Conservation (phyloP, 2,888 invertebrate genomes). For the Caenorhabditis uteleia region DNA sequence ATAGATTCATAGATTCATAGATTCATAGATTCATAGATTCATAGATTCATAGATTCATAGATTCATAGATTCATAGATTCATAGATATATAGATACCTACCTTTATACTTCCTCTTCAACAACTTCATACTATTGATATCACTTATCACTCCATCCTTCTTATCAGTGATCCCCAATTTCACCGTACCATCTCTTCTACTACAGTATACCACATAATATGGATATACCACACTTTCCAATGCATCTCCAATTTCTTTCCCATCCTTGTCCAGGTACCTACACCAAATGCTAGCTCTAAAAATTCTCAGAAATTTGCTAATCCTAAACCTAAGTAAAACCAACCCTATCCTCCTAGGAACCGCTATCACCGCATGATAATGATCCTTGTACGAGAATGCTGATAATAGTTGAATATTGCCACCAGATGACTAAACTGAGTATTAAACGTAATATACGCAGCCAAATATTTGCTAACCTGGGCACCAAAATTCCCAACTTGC, state of each 20-base stretch:
- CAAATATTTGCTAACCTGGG: conserved; percentile 3
- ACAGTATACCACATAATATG: conserved; percentile 33
- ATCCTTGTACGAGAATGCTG: conserved; percentile 30
- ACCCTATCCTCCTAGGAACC: conserved; percentile 12
- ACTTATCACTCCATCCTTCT: conserved; percentile 3
- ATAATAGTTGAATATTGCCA: conserved; percentile 9
- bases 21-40: background rate
- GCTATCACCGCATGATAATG: conserved; percentile 23
- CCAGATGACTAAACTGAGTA: background rate
- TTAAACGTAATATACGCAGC: background rate
- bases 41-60: background rate
- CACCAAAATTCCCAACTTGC: conserved; percentile 6
- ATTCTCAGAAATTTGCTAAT: no score
- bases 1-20: background rate
- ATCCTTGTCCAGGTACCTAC: conserved; percentile 22
- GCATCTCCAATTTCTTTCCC: conserved; percentile 20
- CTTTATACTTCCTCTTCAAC: conserved; percentile 20
- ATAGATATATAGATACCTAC: background rate
- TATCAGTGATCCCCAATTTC: conserved; percentile 13
- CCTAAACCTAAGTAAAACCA: background rate
- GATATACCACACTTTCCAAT: conserved; percentile 19
- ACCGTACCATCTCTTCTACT: conserved; percentile 10
- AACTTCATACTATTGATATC: conserved; percentile 17
- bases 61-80: background rate
- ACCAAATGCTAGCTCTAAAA: conserved; percentile 11